phyloP scores from a whole-genome alignment of 2,113 vertebrate species.

The Pterocles orientalis region DNA sequence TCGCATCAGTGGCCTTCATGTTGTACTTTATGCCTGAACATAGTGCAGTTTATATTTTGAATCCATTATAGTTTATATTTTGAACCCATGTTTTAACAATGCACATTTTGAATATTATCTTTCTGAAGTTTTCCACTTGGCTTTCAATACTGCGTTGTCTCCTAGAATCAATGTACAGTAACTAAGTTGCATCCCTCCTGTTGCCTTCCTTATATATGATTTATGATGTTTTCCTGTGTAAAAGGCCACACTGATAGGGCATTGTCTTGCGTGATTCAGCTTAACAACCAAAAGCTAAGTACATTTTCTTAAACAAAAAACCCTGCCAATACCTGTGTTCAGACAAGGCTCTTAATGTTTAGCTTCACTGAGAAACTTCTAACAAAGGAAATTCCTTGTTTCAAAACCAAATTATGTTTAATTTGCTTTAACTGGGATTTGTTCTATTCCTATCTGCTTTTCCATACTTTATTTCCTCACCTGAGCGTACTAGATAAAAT shows the following conservation, averaged over 20 bases:
- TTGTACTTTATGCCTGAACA: background rate
- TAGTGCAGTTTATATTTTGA: background rate
- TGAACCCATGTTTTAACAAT: background rate
- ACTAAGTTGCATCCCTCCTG: background rate
- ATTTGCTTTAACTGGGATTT: background rate
- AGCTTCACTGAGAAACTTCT: background rate
- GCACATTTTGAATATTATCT: background rate
- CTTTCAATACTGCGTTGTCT: background rate
- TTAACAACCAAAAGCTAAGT: background rate
- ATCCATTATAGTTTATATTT: background rate
- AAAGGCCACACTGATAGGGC: background rate
- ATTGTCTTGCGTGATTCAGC: background rate
- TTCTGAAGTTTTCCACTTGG: background rate
- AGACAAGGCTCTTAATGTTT: background rate
- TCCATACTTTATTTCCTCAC: background rate
- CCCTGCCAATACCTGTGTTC: accelerated
- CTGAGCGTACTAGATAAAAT: background rate
- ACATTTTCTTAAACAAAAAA: background rate
- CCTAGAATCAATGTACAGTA: background rate
- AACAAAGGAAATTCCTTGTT: background rate
- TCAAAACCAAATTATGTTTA: background rate
- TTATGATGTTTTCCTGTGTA: background rate
- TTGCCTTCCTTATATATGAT: background rate
- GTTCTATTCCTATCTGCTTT: background rate
- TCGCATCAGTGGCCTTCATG: background rate